Conservation (phyloP, 2,113 vertebrate species). For the Leptosomus discolor region DNA sequence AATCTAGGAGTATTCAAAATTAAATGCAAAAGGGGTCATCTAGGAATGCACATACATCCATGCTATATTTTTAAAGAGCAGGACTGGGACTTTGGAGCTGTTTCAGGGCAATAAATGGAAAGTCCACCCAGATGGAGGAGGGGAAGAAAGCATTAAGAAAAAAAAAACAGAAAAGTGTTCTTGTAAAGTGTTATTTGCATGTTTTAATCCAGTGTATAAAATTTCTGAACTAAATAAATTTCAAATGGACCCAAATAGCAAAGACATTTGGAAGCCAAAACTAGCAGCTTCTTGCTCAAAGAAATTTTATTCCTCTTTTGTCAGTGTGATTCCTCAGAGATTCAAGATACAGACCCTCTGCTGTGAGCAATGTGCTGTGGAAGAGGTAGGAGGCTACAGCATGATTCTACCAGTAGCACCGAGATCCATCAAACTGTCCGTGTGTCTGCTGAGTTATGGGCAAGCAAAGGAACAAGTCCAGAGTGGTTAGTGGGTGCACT, state of each 20-base stretch:
- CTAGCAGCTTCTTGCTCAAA: not conserved
- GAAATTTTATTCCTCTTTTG: not conserved
- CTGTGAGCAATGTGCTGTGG: not conserved
- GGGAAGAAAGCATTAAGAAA: not conserved
- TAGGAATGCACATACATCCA: not conserved
- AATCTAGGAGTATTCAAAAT: not conserved
- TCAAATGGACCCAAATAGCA: not conserved
- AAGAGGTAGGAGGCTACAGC: not conserved
- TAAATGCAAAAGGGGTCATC: not conserved
- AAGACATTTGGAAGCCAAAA: not conserved
- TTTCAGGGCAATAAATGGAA: not conserved
- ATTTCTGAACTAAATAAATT: not conserved
- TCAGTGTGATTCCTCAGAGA: not conserved
- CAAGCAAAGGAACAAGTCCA: not conserved
- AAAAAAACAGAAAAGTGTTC: not conserved
- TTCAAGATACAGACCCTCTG: not conserved
- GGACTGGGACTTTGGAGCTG: not conserved
- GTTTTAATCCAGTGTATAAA: not conserved
- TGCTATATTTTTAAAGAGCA: not conserved
- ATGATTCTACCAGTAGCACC: not conserved
- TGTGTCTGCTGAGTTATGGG: not conserved
- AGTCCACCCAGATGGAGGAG: not conserved
- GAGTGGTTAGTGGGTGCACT: not conserved
- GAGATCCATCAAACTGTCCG: not conserved
- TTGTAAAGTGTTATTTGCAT: not conserved